Conservation (phyloP, 2,888 invertebrate genomes). For the Lymantria dispar region DNA sequence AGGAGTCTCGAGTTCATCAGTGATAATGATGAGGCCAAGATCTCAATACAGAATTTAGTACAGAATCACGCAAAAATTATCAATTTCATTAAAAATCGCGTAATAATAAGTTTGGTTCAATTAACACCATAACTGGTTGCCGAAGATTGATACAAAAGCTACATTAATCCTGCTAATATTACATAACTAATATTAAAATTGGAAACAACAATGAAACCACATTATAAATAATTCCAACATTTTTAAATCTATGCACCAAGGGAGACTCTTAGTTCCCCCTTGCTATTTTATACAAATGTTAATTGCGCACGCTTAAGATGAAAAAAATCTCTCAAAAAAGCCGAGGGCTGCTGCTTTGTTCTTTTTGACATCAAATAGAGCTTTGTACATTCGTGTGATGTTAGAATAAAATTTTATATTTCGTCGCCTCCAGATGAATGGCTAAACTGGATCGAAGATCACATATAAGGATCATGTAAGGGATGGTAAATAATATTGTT, state of each 20-base stretch:
- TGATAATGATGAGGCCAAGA: no score
- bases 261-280: constrained; percentile 11
- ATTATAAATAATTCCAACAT: constrained; percentile 1
- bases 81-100: no score
- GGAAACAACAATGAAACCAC: not conserved
- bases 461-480: not conserved
- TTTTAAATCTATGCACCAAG: constrained; percentile 15
- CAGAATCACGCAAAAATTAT: no score
- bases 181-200: constrained; percentile 1
- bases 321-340: constrained; percentile 11
- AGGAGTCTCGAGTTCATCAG: no score
- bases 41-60: no score
- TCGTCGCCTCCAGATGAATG: constrained; percentile 38
- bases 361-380: constrained; percentile 2
- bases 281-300: constrained; percentile 20
- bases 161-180: no score
- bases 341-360: constrained; percentile 21
- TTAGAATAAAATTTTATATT: constrained; percentile 43
- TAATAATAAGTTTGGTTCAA: no score
- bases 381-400: constrained; percentile 27
- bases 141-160: no score
- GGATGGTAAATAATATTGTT: no score
- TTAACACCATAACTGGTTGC: no score
- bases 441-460: not conserved
- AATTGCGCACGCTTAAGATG: constrained; percentile 43